Evolutionary conservation across 2,888 invertebrate genomes (phyloP).

Genomic region (Hetaerina titia): DNA sequence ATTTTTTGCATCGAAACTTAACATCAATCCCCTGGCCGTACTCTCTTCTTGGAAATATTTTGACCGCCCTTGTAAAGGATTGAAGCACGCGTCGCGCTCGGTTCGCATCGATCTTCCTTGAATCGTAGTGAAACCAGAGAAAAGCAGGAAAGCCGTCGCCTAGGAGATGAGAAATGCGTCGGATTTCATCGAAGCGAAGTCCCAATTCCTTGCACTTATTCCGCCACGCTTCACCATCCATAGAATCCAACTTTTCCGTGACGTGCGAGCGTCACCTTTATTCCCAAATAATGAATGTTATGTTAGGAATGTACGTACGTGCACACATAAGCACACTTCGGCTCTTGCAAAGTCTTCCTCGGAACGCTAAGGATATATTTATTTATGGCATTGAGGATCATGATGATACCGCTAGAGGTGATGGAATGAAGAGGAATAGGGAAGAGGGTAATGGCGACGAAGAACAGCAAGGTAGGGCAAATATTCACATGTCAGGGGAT

Average conservation of each 20-base stretch:
- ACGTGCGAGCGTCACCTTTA: constrained; percentile 13
- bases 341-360: too few relatives aligned
- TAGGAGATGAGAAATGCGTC: constrained; percentile 17
- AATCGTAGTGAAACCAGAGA: background rate
- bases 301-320: too few relatives aligned
- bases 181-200: constrained; percentile 28
- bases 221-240: background rate
- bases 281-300: constrained; percentile 7
- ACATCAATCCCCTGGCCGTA: too few relatives aligned
- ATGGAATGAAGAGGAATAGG: too few relatives aligned
- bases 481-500: too few relatives aligned
- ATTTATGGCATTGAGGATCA: too few relatives aligned
- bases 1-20: background rate
- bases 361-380: too few relatives aligned
- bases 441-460: too few relatives aligned
- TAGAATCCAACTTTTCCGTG: background rate
- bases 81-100: background rate
- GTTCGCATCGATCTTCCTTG: background rate
- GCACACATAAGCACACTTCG: too few relatives aligned
- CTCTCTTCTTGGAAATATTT: background rate
- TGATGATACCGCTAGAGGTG: too few relatives aligned
- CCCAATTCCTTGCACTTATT: constrained; percentile 55
- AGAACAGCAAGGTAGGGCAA: too few relatives aligned
- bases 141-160: background rate
- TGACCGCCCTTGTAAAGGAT: background rate